Evolutionary conservation across 2,113 vertebrate genomes (phyloP).

Genomic region (Gadus chalcogrammus): DNA sequence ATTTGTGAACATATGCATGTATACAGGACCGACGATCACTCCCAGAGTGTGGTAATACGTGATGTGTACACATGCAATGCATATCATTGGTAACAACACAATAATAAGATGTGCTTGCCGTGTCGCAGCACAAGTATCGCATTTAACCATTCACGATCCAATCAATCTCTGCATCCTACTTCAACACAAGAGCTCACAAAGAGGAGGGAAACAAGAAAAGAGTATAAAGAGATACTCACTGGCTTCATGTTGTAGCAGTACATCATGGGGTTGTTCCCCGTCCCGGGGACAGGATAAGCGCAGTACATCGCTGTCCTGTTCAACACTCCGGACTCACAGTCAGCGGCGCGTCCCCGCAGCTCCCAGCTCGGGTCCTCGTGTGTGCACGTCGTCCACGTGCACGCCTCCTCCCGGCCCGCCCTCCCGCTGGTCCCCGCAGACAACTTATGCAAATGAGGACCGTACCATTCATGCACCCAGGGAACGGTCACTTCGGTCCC

Average conservation of each 20-base stretch:
- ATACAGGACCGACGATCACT: no score
- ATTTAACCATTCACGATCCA: no score
- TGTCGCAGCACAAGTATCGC: no score
- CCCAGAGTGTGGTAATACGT: no score
- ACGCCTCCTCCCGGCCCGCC: slow-evolving; percentile 68
- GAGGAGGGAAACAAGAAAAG: neutral
- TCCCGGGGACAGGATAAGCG: slow-evolving; percentile 85
- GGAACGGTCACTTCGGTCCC: neutral
- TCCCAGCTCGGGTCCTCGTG: slow-evolving; percentile 51
- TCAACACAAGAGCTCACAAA: neutral
- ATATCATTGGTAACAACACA: no score
- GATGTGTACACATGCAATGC: no score
- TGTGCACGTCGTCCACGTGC: slow-evolving; percentile 30
- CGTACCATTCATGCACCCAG: slow-evolving; percentile 75
- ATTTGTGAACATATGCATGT: no score
- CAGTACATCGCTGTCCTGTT: slow-evolving; percentile 86
- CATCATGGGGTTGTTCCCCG: slow-evolving; percentile 87
- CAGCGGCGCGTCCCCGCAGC: slow-evolving; percentile 29
- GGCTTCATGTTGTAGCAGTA: slow-evolving; percentile 95
- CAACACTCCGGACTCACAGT: slow-evolving; percentile 61
- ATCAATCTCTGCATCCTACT: neutral
- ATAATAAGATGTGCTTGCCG: no score
- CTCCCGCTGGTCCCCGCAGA: slow-evolving; percentile 80
- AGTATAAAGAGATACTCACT: slow-evolving; percentile 71
- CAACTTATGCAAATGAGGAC: slow-evolving; percentile 93